Conservation (phyloP, 2,797 vertebrate species). For the Esox masquinongy region DNA sequence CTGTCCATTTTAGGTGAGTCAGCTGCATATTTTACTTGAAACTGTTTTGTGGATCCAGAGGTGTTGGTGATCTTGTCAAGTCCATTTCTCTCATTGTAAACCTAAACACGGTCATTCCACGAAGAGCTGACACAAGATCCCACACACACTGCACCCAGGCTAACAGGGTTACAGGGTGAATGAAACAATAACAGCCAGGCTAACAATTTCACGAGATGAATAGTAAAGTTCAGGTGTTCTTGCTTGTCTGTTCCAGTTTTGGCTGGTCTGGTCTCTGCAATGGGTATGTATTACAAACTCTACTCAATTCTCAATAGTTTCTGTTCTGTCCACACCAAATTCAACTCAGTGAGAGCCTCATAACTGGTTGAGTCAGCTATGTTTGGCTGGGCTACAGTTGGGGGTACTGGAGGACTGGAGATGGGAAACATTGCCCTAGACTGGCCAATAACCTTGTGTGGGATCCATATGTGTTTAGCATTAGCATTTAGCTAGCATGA, state of each 20-base stretch:
- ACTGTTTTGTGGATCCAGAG: neutral
- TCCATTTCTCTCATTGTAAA: neutral
- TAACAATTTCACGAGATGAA: neutral
- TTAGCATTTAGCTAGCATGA: no score
- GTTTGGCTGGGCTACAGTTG: no score
- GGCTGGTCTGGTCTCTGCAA: conserved; percentile 42
- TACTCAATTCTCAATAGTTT: neutral
- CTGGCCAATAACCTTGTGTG: no score
- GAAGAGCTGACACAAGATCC: neutral
- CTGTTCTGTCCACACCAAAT: neutral
- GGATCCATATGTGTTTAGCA: no score
- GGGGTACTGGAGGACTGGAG: no score
- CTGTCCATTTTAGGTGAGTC: conserved; percentile 70
- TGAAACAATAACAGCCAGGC: no score
- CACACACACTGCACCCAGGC: neutral
- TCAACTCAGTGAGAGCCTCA: neutral
- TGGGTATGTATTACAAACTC: conserved; percentile 50
- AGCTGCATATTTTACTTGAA: neutral
- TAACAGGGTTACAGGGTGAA: neutral
- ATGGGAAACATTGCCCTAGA: no score
- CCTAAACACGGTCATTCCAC: neutral
- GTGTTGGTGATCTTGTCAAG: neutral
- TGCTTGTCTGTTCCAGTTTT: conserved; percentile 52
- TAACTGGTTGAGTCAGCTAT: neutral
- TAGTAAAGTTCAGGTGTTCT: neutral